Percentiles rank a stretch among this genome's conserved stretches.
These are phyloP conservation scores for Scortum barcoo DNA, from an alignment of 2,113 vertebrate species.

Conservation along the genomic window DNA sequence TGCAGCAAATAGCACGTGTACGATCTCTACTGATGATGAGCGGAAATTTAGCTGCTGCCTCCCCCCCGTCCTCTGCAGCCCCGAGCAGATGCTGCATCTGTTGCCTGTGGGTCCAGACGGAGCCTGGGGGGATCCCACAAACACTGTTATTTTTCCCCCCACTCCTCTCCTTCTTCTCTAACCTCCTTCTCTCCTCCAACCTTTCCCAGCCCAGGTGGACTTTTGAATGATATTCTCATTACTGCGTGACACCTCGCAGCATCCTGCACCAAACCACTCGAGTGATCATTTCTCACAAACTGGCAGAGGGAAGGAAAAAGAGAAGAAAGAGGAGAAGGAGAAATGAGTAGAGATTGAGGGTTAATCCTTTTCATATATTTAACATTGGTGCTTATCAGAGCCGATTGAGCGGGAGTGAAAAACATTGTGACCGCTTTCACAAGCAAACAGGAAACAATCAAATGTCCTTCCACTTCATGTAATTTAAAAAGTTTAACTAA, in stretches of 20 bases:
- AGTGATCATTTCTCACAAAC: constrained; percentile 51
- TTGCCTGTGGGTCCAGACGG: constrained; percentile 49
- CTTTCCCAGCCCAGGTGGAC: constrained; percentile 7
- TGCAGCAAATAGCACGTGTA: constrained; percentile 11
- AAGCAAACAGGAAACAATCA: neutral
- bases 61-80: constrained; percentile 7
- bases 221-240: constrained; percentile 47
- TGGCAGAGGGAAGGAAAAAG: neutral
- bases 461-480: neutral
- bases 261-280: constrained; percentile 30
- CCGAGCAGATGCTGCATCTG: constrained; percentile 33
- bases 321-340: neutral
- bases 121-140: constrained; percentile 34
- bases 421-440: constrained; percentile 9
- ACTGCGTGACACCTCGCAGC: constrained; percentile 25
- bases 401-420: neutral
- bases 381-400: constrained; percentile 44
- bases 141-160: neutral
- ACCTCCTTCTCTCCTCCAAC: neutral
- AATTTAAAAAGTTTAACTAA: neutral
- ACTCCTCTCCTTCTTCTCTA: neutral
- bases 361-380: constrained; percentile 24
- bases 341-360: constrained; percentile 7
- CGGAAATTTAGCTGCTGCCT: neutral
- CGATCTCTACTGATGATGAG: constrained; percentile 12